phyloP scores from a whole-genome alignment of 2,113 vertebrate genomes.

The Petroica traversi region DNA sequence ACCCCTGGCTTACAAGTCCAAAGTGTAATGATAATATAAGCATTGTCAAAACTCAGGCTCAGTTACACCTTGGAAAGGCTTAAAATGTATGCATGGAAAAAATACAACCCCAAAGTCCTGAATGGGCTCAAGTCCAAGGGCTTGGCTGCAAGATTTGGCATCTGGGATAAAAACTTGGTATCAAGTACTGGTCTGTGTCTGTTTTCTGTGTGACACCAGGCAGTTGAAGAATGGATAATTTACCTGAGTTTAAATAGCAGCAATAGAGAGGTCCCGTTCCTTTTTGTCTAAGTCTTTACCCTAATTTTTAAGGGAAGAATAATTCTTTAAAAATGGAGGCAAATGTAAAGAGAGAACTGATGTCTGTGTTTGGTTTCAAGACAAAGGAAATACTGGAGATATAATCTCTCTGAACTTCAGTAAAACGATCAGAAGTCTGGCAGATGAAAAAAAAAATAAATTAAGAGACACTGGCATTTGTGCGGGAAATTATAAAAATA shows the following conservation, averaged over 20 bases:
- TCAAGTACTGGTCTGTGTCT: neutral
- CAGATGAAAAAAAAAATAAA: neutral
- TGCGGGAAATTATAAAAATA: neutral
- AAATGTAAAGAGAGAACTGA: neutral
- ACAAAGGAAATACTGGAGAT: neutral
- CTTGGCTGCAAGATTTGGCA: neutral
- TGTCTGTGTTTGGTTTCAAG: neutral
- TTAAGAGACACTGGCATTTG: neutral
- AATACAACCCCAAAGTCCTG: neutral
- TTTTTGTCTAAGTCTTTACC: neutral
- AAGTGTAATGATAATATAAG: neutral
- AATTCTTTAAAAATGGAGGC: neutral
- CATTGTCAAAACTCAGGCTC: slow-evolving; percentile 8
- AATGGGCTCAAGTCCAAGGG: neutral
- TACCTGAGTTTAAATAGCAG: neutral
- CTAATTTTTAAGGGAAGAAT: neutral
- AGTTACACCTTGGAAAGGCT: neutral
- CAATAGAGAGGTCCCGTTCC: neutral
- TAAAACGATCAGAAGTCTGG: neutral
- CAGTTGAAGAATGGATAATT: neutral
- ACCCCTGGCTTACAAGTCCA: slow-evolving; percentile 17
- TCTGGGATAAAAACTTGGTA: neutral
- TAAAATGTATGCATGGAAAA: neutral
- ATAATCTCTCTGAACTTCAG: neutral
- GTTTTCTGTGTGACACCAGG: neutral